These are phyloP conservation scores for Augochlorella aurata DNA, from an alignment of 2,888 invertebrate species.

Conservation along the genomic window DNA sequence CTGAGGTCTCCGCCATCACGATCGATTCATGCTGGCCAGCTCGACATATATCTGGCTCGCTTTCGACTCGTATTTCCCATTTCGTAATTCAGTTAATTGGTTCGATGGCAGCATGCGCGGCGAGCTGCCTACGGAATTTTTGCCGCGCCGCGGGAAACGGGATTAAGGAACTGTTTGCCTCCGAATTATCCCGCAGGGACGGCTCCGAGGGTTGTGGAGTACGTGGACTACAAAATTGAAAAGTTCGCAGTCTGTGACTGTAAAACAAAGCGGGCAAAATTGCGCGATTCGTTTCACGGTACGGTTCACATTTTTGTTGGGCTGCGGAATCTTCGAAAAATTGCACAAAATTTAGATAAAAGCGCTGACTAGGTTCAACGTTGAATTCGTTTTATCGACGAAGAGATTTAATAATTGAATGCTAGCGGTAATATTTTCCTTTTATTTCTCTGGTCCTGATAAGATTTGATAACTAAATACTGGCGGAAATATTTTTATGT, in stretches of 20 bases:
- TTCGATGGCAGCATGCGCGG: constrained; percentile 25
- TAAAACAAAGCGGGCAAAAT: too few relatives aligned
- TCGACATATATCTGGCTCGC: constrained; percentile 19
- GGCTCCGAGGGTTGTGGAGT: not conserved
- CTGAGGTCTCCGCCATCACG: constrained; percentile 57
- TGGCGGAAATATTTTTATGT: too few relatives aligned
- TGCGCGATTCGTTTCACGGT: too few relatives aligned
- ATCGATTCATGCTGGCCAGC: constrained; percentile 55
- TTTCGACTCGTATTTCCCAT: constrained; percentile 45
- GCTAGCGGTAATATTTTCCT: too few relatives aligned
- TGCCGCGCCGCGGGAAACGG: not conserved
- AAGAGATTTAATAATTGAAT: too few relatives aligned
- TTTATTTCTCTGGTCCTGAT: too few relatives aligned
- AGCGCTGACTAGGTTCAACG: too few relatives aligned
- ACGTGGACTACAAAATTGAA: not conserved
- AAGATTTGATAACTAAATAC: too few relatives aligned
- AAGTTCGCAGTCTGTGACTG: not conserved
- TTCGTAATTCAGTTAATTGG: constrained; percentile 60
- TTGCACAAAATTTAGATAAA: too few relatives aligned
- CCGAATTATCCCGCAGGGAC: not conserved
- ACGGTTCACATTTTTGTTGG: too few relatives aligned
- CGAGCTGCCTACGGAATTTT: constrained; percentile 11
- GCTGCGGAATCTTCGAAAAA: too few relatives aligned
- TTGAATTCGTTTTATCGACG: too few relatives aligned
- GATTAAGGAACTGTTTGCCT: constrained; percentile 13